These are phyloP conservation scores for Pelobates cultripes DNA, from an alignment of 2,797 vertebrate genomes.

Conservation along the genomic window DNA sequence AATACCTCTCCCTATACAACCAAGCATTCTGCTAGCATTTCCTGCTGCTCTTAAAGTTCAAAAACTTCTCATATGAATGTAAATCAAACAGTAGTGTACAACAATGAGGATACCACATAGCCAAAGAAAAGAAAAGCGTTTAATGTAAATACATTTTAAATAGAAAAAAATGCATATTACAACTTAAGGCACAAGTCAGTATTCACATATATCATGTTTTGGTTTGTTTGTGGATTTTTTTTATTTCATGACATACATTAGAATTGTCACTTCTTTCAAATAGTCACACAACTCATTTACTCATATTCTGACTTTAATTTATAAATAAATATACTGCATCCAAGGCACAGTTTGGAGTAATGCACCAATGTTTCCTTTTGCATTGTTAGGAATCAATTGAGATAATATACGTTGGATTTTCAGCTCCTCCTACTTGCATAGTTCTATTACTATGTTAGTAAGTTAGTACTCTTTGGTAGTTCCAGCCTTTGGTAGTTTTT, in stretches of 20 bases:
- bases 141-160: neutral
- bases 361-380: neutral
- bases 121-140: slow-evolving; percentile 1
- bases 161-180: slow-evolving; percentile 5
- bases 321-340: slow-evolving; percentile 19
- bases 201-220: neutral
- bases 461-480: neutral
- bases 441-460: too few relatives aligned
- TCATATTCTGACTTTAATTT: neutral
- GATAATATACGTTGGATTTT: neutral
- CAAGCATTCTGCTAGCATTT: too few relatives aligned
- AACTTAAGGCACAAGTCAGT: slow-evolving; percentile 46
- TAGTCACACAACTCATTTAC: neutral
- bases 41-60: neutral
- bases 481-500: neutral
- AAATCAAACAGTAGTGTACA: neutral
- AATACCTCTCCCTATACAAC: too few relatives aligned
- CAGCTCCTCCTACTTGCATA: too few relatives aligned
- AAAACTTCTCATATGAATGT: neutral
- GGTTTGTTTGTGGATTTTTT: neutral
- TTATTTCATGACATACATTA: too few relatives aligned
- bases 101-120: slow-evolving; percentile 6
- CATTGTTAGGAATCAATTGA: neutral
- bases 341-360: slow-evolving; percentile 7
- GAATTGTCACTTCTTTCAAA: neutral